These are phyloP conservation scores for Cladorhizidae sp. DNA, from an alignment of 37 sponge, comb jelly and placozoan species.

Conservation along the genomic window DNA sequence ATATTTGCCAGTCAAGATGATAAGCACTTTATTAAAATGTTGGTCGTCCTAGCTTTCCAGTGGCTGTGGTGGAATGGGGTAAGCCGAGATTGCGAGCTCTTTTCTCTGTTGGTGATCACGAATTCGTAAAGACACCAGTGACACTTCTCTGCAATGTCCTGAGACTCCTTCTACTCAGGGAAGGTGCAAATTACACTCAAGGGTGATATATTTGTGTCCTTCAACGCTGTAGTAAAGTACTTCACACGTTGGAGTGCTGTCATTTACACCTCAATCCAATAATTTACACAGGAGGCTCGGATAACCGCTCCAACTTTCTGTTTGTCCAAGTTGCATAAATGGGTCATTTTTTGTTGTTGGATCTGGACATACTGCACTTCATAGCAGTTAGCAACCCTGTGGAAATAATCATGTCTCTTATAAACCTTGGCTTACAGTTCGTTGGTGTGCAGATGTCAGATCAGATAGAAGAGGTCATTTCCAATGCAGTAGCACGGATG, in stretches of 20 bases:
- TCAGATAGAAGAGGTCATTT: background rate
- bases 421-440: background rate
- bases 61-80: background rate
- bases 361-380: background rate
- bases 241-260: too few species aligned
- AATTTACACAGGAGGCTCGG: background rate
- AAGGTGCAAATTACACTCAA: background rate
- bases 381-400: background rate
- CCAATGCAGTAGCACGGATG: background rate
- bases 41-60: background rate
- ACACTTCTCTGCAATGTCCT: too few species aligned
- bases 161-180: too few species aligned
- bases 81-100: too few species aligned
- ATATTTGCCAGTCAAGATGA: too few species aligned
- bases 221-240: too few species aligned
- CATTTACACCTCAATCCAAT: too few species aligned
- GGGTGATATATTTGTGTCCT: background rate
- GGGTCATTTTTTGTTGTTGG: background rate
- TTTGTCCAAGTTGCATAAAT: background rate
- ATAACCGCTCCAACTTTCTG: too few species aligned
- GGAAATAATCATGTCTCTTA: background rate
- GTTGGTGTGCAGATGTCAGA: background rate
- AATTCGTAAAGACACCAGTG: too few species aligned
- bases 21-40: too few species aligned
- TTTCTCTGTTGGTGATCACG: too few species aligned